phyloP scores from a whole-genome alignment of 2,888 invertebrate species.

The Graphium colonna region DNA sequence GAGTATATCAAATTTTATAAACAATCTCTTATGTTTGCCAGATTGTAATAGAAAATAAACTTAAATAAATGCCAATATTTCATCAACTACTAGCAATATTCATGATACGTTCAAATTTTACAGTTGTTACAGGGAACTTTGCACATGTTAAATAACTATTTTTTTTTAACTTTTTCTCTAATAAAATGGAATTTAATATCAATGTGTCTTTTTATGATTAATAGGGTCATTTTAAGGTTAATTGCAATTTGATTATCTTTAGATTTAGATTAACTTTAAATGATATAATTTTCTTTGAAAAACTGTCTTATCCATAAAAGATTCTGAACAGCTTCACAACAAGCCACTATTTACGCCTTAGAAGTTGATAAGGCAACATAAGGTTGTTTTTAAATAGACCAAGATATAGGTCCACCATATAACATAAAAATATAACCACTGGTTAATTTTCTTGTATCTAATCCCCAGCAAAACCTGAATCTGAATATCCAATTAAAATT shows the following conservation, averaged over 20 bases:
- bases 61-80: too few species aligned
- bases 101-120: too few species aligned
- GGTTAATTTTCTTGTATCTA: slow-evolving; percentile 33
- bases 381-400: slow-evolving; percentile 31
- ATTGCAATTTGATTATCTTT: not conserved
- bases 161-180: too few species aligned
- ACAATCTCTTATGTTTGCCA: too few species aligned
- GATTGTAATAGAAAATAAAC: too few species aligned
- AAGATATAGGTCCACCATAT: slow-evolving; percentile 33
- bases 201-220: not conserved
- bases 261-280: not conserved
- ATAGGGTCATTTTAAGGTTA: not conserved
- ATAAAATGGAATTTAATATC: too few species aligned
- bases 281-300: not conserved
- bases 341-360: slow-evolving; percentile 30
- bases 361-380: slow-evolving; percentile 29
- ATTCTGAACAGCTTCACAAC: slow-evolving; percentile 17
- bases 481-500: slow-evolving; percentile 30
- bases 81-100: too few species aligned
- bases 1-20: too few species aligned
- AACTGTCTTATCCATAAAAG: not conserved
- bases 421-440: slow-evolving; percentile 33
- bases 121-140: too few species aligned
- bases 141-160: too few species aligned
- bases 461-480: not conserved